Evolutionary conservation across 2,888 invertebrate species (phyloP).

Genomic region (Catocala nupta): DNA sequence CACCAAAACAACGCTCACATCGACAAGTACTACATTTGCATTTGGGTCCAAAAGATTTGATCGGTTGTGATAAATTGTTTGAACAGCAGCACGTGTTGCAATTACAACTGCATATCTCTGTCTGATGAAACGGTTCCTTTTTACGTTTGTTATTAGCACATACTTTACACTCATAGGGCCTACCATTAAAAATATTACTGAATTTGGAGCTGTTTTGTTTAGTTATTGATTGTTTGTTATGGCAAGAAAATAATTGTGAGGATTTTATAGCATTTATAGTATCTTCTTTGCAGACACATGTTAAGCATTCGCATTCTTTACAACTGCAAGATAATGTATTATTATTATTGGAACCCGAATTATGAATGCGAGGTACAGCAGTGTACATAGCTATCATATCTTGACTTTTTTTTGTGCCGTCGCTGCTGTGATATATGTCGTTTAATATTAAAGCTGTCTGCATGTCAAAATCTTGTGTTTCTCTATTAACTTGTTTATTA

Average conservation of each 20-base stretch:
- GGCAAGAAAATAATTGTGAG: slow-evolving; percentile 23
- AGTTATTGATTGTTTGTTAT: not conserved
- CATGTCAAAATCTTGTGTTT: slow-evolving; percentile 54
- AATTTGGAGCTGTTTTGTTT: not conserved
- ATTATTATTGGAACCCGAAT: slow-evolving; percentile 2
- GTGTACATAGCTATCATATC: slow-evolving; percentile 60
- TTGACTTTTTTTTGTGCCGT: slow-evolving; percentile 23
- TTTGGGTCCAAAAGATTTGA: no score
- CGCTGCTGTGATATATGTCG: slow-evolving; percentile 20
- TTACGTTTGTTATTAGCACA: slow-evolving; percentile 24
- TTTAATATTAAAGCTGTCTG: slow-evolving; percentile 37
- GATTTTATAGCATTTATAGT: slow-evolving; percentile 31
- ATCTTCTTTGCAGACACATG: slow-evolving; percentile 52
- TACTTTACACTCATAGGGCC: slow-evolving; percentile 51
- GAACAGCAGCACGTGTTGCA: not conserved
- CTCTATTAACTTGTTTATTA: slow-evolving; percentile 62
- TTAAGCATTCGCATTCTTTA: slow-evolving; percentile 60
- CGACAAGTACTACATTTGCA: slow-evolving; percentile 7
- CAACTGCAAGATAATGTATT: slow-evolving; percentile 38
- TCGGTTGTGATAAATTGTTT: no score
- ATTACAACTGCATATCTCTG: not conserved
- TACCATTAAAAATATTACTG: slow-evolving; percentile 44
- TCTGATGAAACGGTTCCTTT: slow-evolving; percentile 6
- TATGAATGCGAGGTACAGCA: slow-evolving; percentile 44
- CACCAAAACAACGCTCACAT: slow-evolving; percentile 7